Evolutionary conservation across 2,888 invertebrate genomes (phyloP), one percentile per base, ranked within the genome.

Genomic region (Drosophila peninsularis): DNA sequence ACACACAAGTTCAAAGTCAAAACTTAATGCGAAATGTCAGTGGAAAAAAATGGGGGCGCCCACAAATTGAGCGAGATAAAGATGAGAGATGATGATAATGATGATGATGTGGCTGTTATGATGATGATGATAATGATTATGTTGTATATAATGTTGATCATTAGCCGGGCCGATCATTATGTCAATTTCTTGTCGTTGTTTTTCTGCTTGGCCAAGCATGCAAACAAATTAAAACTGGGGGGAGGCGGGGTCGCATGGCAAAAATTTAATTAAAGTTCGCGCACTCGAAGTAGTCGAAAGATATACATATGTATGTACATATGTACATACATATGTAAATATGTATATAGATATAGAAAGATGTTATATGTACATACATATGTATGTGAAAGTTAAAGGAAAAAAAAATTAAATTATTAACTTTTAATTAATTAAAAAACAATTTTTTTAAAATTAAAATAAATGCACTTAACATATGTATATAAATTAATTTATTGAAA

Each of bases 121-220:
- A 30, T 44, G 53, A 30, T 44, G 36, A 21, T 64, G 52, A 34
- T 62, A 24, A 36, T 50, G 49, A 42, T 49, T 56, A 61, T 76
- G 49, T 32, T 39, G 71, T 13, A 30, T 58, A 60, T 66, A 42
- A 47, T 56, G 39, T 52, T 72, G 65, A 75, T 69, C 58, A 66
- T 71, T 62, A 74, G 32, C 58, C 45, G 41, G 61, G n/a, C 36
- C 47, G 70, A 81, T 81, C 86, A 85, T 81, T 66, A 84, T 88
- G 82, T 74, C 77, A 77, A 88, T 85, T 88, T 68, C 3, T 24
- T 45, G 24, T 44, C 30, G 14, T 45, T 42, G 42, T 17, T 79
- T 83, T 87, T 89, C 84, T 71, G 85, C 89, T 84, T 71, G 65
- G 63, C 89, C 70, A 75, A 84, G 85, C 85, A 85, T 85, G 85